Percentiles rank a stretch among this genome's conserved stretches.
Evolutionary conservation across 2,888 invertebrate species (phyloP).

Genomic region (Tanypteryx hageni): DNA sequence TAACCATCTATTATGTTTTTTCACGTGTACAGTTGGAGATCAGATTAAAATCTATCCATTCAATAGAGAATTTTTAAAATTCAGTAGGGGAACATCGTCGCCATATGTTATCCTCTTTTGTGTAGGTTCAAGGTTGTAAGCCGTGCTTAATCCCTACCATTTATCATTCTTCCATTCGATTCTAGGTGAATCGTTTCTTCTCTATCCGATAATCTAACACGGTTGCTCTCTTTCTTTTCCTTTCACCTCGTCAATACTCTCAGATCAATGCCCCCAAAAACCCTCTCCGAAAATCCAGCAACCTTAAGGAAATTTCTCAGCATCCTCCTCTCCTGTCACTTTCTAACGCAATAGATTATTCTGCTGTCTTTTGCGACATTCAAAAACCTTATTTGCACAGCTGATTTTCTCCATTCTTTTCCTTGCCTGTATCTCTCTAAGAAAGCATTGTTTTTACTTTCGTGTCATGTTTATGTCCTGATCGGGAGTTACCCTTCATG

Average conservation of each 20-base stretch:
- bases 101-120: neutral
- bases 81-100: neutral
- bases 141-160: neutral
- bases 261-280: neutral
- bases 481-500: no score
- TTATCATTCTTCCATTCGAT: neutral
- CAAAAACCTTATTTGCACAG: neutral
- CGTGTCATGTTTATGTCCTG: no score
- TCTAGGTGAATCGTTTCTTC: neutral
- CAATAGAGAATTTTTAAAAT: no score
- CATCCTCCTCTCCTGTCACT: neutral
- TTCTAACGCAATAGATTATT: neutral
- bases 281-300: neutral
- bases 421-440: neutral
- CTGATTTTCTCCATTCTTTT: neutral
- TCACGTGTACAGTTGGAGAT: no score
- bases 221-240: neutral
- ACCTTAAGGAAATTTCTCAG: neutral
- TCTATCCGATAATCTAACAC: neutral
- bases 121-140: slow-evolving; percentile 8
- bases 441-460: neutral
- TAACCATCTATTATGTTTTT: no score
- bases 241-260: neutral
- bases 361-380: neutral
- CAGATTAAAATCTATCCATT: no score